phyloP scores from a whole-genome alignment of 2,888 invertebrate genomes.

The Epinotia ramella region DNA sequence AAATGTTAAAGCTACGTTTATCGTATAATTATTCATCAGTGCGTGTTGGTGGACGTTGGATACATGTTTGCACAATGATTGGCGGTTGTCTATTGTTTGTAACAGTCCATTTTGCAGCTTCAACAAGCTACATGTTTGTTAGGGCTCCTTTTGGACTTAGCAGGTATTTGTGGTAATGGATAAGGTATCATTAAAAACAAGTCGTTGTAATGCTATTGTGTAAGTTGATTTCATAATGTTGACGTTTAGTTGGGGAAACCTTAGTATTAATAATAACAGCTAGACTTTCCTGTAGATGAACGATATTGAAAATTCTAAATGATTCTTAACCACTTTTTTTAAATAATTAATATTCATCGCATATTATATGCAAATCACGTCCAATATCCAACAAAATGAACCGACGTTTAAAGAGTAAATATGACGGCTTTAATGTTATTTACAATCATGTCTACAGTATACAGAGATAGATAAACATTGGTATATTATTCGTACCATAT shows the following conservation, averaged over 20 bases:
- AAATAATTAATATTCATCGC: not conserved
- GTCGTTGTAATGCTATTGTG: not conserved
- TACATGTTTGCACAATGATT: conserved; percentile 19
- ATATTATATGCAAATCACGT: conserved; percentile 16
- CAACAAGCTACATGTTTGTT: not conserved
- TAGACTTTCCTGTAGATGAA: not conserved
- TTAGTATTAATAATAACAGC: not conserved
- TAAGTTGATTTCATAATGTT: not conserved
- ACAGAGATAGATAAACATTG: conserved; percentile 42
- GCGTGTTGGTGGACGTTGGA: conserved; percentile 43
- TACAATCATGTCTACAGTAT: conserved; percentile 47
- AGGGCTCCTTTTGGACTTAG: not conserved
- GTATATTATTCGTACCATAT: conserved; percentile 37
- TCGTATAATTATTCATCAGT: conserved; percentile 44
- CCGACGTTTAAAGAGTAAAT: conserved; percentile 53
- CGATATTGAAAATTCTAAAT: not conserved
- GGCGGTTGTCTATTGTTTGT: conserved; percentile 4
- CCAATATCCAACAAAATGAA: conserved; percentile 49
- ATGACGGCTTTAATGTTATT: conserved; percentile 55
- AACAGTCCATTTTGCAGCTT: not conserved
- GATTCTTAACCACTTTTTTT: not conserved
- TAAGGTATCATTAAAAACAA: not conserved
- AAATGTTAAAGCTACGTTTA: conserved; percentile 45
- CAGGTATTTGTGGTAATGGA: not conserved
- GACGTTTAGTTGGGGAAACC: not conserved